phyloP scores from a whole-genome alignment of 1,140 invertebrate genomes.

The Drepana arcuata region DNA sequence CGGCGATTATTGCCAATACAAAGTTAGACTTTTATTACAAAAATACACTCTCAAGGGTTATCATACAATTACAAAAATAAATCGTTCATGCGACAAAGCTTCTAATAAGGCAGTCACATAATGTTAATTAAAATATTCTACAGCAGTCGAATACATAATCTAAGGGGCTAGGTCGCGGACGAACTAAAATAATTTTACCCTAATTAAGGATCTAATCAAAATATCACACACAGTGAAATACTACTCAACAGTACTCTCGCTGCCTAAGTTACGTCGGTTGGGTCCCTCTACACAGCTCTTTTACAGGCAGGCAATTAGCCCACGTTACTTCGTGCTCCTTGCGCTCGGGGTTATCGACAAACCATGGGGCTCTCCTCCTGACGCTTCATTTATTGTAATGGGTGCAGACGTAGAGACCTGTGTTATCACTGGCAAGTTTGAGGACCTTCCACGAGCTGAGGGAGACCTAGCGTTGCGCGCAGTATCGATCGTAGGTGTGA shows the following conservation, averaged over 20 bases:
- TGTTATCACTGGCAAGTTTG: too few relatives aligned
- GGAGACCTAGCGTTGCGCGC: too few relatives aligned
- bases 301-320: too few relatives aligned
- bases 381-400: too few relatives aligned
- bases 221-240: slow-evolving; percentile 24
- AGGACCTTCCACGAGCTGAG: too few relatives aligned
- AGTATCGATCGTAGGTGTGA: too few relatives aligned
- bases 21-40: too few relatives aligned
- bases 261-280: neutral
- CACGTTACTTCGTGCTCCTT: neutral
- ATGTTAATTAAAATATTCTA: too few relatives aligned
- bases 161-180: neutral
- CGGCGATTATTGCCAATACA: too few relatives aligned
- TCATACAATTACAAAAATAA: slow-evolving; percentile 42
- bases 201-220: slow-evolving; percentile 17
- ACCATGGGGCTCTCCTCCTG: neutral
- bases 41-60: slow-evolving; percentile 36
- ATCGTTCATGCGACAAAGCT: slow-evolving; percentile 9
- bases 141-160: too few relatives aligned
- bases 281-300: too few relatives aligned
- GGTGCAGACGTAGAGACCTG: too few relatives aligned
- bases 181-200: neutral
- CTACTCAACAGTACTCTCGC: neutral
- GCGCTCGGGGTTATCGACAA: neutral
- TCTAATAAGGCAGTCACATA: slow-evolving; percentile 4